phyloP scores from a whole-genome alignment of 2,888 invertebrate genomes.

The Gryllus longicercus region DNA sequence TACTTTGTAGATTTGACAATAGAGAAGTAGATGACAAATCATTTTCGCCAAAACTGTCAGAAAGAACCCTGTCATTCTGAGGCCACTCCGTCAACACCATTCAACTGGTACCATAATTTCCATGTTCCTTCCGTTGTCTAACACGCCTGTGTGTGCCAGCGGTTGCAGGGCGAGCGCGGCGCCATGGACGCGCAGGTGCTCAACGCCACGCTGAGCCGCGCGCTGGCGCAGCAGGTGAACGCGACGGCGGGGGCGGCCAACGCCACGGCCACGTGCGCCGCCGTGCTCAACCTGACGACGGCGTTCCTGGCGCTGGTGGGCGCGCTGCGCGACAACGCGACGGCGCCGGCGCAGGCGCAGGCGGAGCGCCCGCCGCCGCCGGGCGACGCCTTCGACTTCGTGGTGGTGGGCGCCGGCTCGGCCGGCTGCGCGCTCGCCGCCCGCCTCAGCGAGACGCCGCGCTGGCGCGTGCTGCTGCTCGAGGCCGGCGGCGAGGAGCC shows the following conservation, averaged over 20 bases:
- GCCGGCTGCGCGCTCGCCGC: conserved; percentile 30
- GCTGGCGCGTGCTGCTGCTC: conserved; percentile 35
- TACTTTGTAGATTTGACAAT: too few species aligned
- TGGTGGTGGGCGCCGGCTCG: conserved; percentile 28
- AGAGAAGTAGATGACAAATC: too few species aligned
- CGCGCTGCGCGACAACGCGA: conserved; percentile 21
- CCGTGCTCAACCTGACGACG: conserved; percentile 29
- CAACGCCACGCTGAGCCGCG: not conserved
- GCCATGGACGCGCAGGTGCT: conserved; percentile 12
- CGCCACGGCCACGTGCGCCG: not conserved
- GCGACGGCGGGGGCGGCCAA: conserved; percentile 17
- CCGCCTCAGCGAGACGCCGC: conserved; percentile 24
- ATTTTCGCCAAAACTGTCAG: too few species aligned
- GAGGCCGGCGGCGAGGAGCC: conserved; percentile 39
- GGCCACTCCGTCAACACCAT: too few species aligned
- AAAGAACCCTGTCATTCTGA: too few species aligned
- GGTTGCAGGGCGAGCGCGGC: too few species aligned
- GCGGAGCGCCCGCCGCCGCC: not conserved
- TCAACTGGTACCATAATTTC: too few species aligned
- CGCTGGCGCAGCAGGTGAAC: conserved; percentile 8
- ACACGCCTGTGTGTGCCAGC: too few species aligned
- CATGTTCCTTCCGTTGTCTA: too few species aligned
- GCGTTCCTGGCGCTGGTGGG: conserved; percentile 31
- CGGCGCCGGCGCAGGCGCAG: not conserved
- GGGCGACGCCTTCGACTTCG: conserved; percentile 26